phyloP scores from a whole-genome alignment of 2,113 vertebrate genomes.

The Odontophorus gujanensis region DNA sequence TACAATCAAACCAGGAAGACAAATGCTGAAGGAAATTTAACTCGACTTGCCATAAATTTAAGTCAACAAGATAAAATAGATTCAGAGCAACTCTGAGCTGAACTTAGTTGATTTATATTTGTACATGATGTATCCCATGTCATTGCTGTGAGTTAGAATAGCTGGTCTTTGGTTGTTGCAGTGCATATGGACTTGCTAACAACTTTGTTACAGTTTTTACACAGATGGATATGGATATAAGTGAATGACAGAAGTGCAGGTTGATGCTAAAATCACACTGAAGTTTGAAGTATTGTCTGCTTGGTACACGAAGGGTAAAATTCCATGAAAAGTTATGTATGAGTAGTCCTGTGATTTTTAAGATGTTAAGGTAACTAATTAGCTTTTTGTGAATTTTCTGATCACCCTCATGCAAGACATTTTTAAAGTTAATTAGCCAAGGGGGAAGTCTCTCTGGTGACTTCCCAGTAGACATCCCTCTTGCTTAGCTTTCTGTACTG shows the following conservation, averaged over 20 bases:
- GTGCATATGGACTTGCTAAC: neutral
- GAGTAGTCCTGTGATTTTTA: slow-evolving; percentile 1
- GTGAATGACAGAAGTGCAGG: neutral
- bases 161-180: neutral
- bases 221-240: neutral
- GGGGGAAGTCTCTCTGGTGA: neutral
- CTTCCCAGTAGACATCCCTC: neutral
- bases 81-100: neutral
- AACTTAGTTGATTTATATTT: neutral
- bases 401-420: neutral
- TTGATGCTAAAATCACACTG: neutral
- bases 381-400: neutral
- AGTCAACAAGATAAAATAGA: neutral
- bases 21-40: slow-evolving; percentile 3
- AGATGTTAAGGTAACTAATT: neutral
- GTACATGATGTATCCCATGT: neutral
- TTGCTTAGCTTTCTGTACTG: neutral
- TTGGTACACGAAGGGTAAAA: neutral
- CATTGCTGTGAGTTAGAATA: neutral
- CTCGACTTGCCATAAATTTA: neutral
- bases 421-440: neutral
- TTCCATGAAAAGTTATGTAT: neutral
- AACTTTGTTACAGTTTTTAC: neutral
- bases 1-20: neutral
- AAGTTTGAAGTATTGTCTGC: neutral